Evolutionary conservation across 2,113 vertebrate genomes (phyloP), one percentile per base, ranked within the genome.

Genomic region (Lonchura striata): DNA sequence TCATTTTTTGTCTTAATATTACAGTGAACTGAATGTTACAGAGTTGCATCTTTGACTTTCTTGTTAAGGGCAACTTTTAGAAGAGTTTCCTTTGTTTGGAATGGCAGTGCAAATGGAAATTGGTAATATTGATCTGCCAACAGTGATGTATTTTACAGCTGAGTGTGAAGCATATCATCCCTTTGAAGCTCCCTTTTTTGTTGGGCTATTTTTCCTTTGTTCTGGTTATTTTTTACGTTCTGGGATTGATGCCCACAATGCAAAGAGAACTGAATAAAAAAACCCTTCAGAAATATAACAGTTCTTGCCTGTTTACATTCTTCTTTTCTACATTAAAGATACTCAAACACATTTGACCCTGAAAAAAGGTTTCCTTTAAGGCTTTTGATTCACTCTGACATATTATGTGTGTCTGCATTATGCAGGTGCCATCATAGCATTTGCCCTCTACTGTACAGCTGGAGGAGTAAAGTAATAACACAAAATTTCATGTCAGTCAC

Each of bases 101-200:
- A 49, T 54, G 24, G 47, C 20, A 80, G 39, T 59, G 30, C 56
- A 90, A 33, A 49, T 44, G 64, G 85, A 86, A 90, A 82, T 78
- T 80, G 68, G 60, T 60, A 28, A 46, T 86, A 90, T 57, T 92
- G 93, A 88, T 96, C 76, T 88, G 79, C 71, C 72, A 83, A 15
- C 59, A 70, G 76, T 53, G 42, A 75, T 90, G 19, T 35, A 35
- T 95, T 88, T 93, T 90, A 60, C 37, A 88, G 14, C 79, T 41
- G 60, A 70, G 22, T 68, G 60, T 83, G 71, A 71, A 90, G 57
- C 44, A 20, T 24, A 78, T 33, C 41, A 70, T 70, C 46, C 61
- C 64, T 90, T 92, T 96, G 92, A 93, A 93, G 56, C 11, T 80
- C 37, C 52, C 68, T 86, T 50, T 70, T 70, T 74, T 80, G 16